A percentile compares a stretch with the other conserved stretches of the same genome.
These are phyloP conservation scores for Mythimna lalbum DNA, from an alignment of 2,888 invertebrate species.

Conservation along the genomic window DNA sequence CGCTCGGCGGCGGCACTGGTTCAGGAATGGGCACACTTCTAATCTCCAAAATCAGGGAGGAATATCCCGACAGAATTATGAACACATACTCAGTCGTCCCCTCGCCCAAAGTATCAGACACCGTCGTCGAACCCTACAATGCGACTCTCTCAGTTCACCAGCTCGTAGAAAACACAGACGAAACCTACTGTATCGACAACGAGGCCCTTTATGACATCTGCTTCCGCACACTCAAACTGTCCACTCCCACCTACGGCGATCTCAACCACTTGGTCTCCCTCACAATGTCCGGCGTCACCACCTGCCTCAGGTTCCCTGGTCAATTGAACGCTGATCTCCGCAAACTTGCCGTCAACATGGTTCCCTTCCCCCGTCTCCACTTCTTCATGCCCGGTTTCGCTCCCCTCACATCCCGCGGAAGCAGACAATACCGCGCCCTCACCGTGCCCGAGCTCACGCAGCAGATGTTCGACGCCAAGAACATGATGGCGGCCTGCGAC, in stretches of 20 bases:
- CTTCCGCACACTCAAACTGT: constrained; percentile 96
- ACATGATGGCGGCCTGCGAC: constrained; percentile 99
- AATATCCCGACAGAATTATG: constrained; percentile 97
- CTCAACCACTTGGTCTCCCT: constrained; percentile 97
- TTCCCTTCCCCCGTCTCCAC: constrained; percentile 93
- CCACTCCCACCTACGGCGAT: constrained; percentile 97
- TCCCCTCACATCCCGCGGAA: constrained; percentile 95
- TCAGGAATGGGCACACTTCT: constrained; percentile 93
- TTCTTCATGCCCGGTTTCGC: constrained; percentile 98
- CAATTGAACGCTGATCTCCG: constrained; percentile 98
- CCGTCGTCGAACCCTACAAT: constrained; percentile 94
- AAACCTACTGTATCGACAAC: constrained; percentile 96
- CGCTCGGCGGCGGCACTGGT: constrained; percentile 90
- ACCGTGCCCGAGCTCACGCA: constrained; percentile 96
- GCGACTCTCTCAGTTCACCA: constrained; percentile 97
- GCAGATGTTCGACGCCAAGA: constrained; percentile 98
- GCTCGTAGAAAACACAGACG: constrained; percentile 97
- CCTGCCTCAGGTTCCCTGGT: constrained; percentile 96
- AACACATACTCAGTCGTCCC: constrained; percentile 96
- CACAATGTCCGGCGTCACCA: constrained; percentile 96
- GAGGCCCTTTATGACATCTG: constrained; percentile 94
- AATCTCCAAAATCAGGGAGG: constrained; percentile 97
- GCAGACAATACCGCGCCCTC: constrained; percentile 96
- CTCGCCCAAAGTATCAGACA: constrained; percentile 95
- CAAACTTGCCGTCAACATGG: constrained; percentile 98